These are phyloP conservation scores for Rapana venosa DNA, from an alignment of 2,888 invertebrate species.

Conservation along the genomic window DNA sequence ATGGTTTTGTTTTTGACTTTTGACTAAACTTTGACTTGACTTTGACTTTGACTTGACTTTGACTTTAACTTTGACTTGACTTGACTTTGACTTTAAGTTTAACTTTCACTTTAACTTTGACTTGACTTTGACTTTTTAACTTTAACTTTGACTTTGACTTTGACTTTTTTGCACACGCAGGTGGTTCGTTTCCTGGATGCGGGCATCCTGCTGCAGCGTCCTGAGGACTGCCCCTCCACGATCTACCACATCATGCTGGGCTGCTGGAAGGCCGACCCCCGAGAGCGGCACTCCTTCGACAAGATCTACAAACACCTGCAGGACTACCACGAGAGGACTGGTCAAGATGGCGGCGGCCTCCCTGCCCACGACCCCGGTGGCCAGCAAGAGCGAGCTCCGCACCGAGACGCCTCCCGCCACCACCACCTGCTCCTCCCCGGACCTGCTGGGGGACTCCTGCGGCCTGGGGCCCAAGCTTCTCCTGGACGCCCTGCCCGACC, in stretches of 20 bases:
- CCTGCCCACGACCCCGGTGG: neutral
- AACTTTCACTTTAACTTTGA: too few relatives aligned
- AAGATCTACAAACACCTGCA: constrained; percentile 70
- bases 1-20: too few relatives aligned
- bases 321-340: constrained; percentile 68
- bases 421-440: neutral
- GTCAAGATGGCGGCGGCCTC: constrained; percentile 34
- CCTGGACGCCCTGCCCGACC: neutral
- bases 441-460: neutral
- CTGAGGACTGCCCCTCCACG: constrained; percentile 81
- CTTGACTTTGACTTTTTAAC: too few relatives aligned
- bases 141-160: too few relatives aligned
- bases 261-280: constrained; percentile 84
- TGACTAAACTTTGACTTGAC: too few relatives aligned
- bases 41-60: too few relatives aligned
- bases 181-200: constrained; percentile 84
- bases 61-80: too few relatives aligned
- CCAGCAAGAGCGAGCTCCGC: constrained; percentile 7
- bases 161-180: too few relatives aligned
- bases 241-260: constrained; percentile 78
- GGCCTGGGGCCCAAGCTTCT: constrained; percentile 1
- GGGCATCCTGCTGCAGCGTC: constrained; percentile 88
- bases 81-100: too few relatives aligned
- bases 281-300: constrained; percentile 85
- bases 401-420: neutral